phyloP scores from a whole-genome alignment of 1,140 invertebrate species.

The Drosophila miranda region DNA sequence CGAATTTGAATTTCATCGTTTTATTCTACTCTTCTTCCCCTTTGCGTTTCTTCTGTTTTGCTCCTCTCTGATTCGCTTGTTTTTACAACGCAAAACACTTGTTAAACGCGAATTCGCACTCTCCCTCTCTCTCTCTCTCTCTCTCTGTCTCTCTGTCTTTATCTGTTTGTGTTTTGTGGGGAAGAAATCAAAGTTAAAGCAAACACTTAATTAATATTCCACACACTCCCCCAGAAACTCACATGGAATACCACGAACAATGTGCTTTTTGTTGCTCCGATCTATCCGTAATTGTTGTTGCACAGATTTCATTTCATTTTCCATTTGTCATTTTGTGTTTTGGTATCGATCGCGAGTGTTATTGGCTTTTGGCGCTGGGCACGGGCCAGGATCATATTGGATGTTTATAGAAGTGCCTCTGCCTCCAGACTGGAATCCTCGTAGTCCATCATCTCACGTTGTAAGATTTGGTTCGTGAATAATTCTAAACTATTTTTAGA shows the following conservation, averaged over 20 bases:
- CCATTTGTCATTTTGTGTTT: constrained; percentile 16
- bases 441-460: constrained; percentile 21
- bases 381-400: constrained; percentile 11
- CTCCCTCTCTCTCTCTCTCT: constrained; percentile 9
- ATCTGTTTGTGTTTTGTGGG: constrained; percentile 6
- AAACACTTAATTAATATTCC: constrained; percentile 77
- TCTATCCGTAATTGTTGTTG: constrained; percentile 21
- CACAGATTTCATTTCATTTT: constrained; percentile 38
- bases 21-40: neutral
- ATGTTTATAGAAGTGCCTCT: neutral
- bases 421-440: too few species aligned
- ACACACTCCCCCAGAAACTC: constrained; percentile 43
- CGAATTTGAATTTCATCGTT: constrained; percentile 67
- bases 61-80: constrained; percentile 52
- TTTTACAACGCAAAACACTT: constrained; percentile 79
- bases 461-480: constrained; percentile 16
- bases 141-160: too few species aligned
- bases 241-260: constrained; percentile 38
- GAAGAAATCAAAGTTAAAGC: constrained; percentile 74
- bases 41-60: constrained; percentile 43
- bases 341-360: constrained; percentile 23
- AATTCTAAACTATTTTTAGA: constrained; percentile 19
- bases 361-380: constrained; percentile 20
- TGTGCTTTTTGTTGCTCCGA: constrained; percentile 36
- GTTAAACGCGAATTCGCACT: constrained; percentile 36